These are phyloP conservation scores for Gephyroberyx darwinii DNA, from an alignment of 2,797 vertebrate genomes.

Conservation along the genomic window DNA sequence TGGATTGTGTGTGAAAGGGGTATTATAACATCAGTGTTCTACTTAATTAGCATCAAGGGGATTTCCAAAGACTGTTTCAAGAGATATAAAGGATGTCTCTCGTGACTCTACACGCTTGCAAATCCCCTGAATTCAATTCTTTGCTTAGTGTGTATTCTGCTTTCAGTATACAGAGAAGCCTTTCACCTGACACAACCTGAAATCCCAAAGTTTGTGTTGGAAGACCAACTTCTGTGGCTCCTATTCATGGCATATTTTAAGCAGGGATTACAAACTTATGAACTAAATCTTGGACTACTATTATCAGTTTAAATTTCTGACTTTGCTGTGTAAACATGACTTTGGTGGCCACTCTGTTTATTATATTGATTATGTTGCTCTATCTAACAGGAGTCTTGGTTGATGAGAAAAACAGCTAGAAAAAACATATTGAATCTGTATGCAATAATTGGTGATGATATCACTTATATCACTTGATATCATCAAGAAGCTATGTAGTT, in stretches of 20 bases:
- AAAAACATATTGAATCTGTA: not conserved
- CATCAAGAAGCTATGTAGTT: too few relatives aligned
- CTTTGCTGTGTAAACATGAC: not conserved
- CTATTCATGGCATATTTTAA: not conserved
- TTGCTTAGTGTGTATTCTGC: not conserved
- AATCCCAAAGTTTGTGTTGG: slow-evolving; percentile 3
- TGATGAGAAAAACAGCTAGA: not conserved
- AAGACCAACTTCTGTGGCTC: not conserved
- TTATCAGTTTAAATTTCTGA: too few relatives aligned
- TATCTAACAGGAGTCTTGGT: not conserved
- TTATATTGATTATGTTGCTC: not conserved
- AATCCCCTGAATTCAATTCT: slow-evolving; percentile 2
- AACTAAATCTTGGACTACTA: too few relatives aligned
- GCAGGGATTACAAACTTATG: not conserved
- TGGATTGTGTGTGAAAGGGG: not conserved
- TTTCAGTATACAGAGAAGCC: slow-evolving; percentile 20
- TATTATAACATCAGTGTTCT: not conserved
- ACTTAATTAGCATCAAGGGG: slow-evolving; percentile 7
- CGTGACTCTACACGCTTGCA: not conserved
- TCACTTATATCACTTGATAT: too few relatives aligned
- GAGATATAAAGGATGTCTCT: not conserved
- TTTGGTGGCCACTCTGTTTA: not conserved
- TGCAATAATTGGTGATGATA: too few relatives aligned
- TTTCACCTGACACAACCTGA: slow-evolving; percentile 23
- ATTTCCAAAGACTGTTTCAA: slow-evolving; percentile 13